Evolutionary conservation across 2,113 vertebrate genomes (phyloP).

Genomic region (Tyrannus savana): DNA sequence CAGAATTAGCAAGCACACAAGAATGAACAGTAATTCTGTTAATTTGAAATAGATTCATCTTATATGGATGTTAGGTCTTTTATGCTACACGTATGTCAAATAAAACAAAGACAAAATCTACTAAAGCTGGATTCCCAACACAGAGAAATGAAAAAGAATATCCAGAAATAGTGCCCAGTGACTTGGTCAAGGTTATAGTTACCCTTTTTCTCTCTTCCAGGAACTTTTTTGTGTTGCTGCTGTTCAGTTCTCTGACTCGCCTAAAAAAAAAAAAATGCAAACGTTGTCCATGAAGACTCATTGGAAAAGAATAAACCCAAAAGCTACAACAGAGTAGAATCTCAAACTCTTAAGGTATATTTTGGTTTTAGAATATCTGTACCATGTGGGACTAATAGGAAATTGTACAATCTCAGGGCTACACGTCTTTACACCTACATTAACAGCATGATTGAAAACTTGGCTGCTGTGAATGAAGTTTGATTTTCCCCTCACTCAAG

Average conservation of each 20-base stretch:
- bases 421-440: not conserved
- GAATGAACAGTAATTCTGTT: not conserved
- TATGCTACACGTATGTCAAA: not conserved
- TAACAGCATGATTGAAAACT: not conserved
- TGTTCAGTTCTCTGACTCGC: conserved; percentile 95
- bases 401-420: not conserved
- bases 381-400: not conserved
- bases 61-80: not conserved
- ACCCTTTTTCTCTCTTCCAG: conserved; percentile 97
- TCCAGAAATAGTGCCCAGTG: not conserved
- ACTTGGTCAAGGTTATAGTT: conserved; percentile 56
- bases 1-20: not conserved
- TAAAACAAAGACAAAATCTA: not conserved
- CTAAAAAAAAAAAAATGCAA: conserved; percentile 71
- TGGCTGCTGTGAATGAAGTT: not conserved
- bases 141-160: not conserved
- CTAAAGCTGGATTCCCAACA: not conserved
- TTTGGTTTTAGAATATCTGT: not conserved
- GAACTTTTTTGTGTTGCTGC: conserved; percentile 99
- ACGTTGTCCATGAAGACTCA: not conserved
- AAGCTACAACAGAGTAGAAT: not conserved
- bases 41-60: not conserved
- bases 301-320: not conserved
- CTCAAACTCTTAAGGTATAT: not conserved
- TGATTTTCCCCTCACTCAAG: not conserved